Conservation (phyloP, 2,797 vertebrate species). For the Malurus splendens region DNA sequence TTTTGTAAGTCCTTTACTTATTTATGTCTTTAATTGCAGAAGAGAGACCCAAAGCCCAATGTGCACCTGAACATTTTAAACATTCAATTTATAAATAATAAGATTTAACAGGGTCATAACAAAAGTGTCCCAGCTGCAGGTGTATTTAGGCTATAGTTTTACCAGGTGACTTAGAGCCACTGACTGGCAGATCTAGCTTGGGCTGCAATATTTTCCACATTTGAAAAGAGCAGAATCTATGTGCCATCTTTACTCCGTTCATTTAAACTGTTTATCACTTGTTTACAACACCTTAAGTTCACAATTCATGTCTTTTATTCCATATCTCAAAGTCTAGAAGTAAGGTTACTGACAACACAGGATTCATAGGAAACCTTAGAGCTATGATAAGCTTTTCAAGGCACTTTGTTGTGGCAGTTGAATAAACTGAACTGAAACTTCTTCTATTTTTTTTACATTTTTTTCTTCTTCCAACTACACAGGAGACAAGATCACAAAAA, state of each 20-base stretch:
- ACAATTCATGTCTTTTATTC: background rate
- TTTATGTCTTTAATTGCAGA: background rate
- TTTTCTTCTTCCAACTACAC: background rate
- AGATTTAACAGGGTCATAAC: background rate
- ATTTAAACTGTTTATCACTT: background rate
- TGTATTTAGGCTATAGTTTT: background rate
- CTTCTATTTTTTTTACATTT: background rate
- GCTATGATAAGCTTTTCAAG: background rate
- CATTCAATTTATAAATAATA: background rate
- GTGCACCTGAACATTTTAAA: background rate
- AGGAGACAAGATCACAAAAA: slow-evolving; percentile 24
- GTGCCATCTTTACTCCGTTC: background rate
- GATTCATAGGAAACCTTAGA: background rate
- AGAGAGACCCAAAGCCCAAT: background rate
- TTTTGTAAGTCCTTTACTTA: background rate
- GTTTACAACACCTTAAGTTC: background rate
- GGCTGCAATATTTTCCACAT: background rate
- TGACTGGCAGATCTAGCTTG: background rate
- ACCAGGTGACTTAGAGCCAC: background rate
- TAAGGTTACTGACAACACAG: background rate
- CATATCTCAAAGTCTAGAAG: background rate
- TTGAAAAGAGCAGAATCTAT: background rate
- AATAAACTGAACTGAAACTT: background rate
- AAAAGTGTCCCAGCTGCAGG: background rate
- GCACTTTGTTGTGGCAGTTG: background rate